phyloP scores from a whole-genome alignment of 2,113 vertebrate species.

The Gallinago jamesoni region DNA sequence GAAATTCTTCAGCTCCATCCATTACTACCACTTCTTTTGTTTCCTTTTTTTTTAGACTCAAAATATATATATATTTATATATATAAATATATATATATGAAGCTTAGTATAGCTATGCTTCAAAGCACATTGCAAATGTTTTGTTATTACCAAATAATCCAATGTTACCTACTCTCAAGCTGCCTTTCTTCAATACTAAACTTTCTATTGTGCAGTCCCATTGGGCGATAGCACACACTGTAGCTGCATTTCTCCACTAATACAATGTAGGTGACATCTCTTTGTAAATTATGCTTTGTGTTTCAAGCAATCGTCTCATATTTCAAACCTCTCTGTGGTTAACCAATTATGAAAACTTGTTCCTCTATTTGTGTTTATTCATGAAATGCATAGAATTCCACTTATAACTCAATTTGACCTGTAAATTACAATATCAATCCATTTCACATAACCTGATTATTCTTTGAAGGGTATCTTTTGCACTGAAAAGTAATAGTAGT shows the following conservation, averaged over 20 bases:
- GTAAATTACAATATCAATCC: neutral
- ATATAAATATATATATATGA: no score
- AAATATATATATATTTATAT: neutral
- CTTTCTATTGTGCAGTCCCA: conserved; percentile 39
- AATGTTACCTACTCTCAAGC: neutral
- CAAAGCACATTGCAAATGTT: neutral
- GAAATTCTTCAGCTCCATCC: neutral
- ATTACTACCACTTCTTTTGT: neutral
- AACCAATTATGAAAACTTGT: conserved; percentile 61
- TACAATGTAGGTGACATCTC: neutral
- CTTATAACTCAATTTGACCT: neutral
- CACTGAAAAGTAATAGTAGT: neutral
- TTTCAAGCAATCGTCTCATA: conserved; percentile 55
- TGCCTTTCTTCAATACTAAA: neutral
- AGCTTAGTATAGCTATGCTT: neutral
- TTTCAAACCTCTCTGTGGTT: conserved; percentile 67
- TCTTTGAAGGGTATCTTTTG: neutral
- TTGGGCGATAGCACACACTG: conserved; percentile 29
- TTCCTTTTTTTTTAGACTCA: neutral
- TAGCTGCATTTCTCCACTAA: neutral
- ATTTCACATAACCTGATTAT: neutral
- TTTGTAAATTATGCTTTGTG: conserved; percentile 70
- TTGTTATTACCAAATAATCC: neutral
- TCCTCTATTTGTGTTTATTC: neutral
- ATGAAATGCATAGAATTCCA: neutral